Conservation (phyloP, 30 jellyfish, hydroid and myxozoan species). For the Aurelia sp. region DNA sequence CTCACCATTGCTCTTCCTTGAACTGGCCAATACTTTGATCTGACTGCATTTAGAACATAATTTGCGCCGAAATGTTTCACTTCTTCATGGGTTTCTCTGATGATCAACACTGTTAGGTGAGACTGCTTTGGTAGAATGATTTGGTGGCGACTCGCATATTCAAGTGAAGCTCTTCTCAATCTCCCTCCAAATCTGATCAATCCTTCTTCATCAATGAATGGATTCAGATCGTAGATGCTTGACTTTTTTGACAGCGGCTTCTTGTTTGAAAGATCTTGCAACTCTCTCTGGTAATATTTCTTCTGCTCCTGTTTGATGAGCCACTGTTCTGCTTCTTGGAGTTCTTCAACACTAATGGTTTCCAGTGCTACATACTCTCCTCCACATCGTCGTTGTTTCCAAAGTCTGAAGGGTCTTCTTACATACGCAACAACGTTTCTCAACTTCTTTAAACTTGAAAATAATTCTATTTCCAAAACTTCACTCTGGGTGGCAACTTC, state of each 20-base stretch:
- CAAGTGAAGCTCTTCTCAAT: slow-evolving; percentile 40
- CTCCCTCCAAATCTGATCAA: slow-evolving; percentile 70
- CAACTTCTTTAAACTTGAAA: slow-evolving; percentile 47
- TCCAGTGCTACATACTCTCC: slow-evolving; percentile 21
- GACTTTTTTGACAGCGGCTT: slow-evolving; percentile 37
- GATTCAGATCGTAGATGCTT: slow-evolving; percentile 29
- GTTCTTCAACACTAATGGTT: slow-evolving; percentile 37
- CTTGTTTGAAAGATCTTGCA: slow-evolving; percentile 42
- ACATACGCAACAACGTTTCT: slow-evolving; percentile 30
- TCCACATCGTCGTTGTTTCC: slow-evolving; percentile 36
- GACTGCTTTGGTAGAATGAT: slow-evolving; percentile 46
- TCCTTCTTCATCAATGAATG: slow-evolving; percentile 50
- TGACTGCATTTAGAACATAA: slow-evolving; percentile 41
- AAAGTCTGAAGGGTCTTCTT: slow-evolving; percentile 35
- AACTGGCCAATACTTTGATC: slow-evolving; percentile 46
- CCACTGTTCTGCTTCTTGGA: slow-evolving; percentile 57
- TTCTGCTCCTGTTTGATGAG: slow-evolving; percentile 45
- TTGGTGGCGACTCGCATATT: slow-evolving; percentile 30
- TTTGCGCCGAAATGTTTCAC: slow-evolving; percentile 39
- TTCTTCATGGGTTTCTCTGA: slow-evolving; percentile 28
- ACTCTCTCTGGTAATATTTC: slow-evolving; percentile 44
- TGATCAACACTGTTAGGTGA: slow-evolving; percentile 31
- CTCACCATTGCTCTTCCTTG: slow-evolving; percentile 41
- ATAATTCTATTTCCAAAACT: slow-evolving; percentile 36
- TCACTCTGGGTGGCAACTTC: slow-evolving; percentile 18